Evolutionary conservation across 2,888 invertebrate species (phyloP).

Genomic region (Baronia brevicornis): DNA sequence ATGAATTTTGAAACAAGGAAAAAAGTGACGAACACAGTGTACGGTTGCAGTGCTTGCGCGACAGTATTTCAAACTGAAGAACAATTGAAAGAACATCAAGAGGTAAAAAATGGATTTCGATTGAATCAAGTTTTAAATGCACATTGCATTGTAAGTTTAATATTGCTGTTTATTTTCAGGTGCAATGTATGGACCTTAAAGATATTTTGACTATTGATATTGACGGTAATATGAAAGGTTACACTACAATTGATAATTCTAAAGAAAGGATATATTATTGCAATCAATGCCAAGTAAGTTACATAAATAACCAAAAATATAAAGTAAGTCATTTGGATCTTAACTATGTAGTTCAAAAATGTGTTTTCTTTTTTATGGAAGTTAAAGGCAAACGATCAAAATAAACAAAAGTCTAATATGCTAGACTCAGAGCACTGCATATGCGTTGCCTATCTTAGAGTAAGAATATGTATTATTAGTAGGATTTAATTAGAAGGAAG

Average conservation of each 20-base stretch:
- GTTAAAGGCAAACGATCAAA: too few relatives aligned
- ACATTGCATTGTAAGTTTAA: conserved; percentile 2
- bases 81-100: conserved; percentile 42
- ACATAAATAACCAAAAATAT: conserved; percentile 1
- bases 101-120: conserved; percentile 28
- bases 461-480: too few relatives aligned
- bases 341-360: too few relatives aligned
- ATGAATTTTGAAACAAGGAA: conserved; percentile 22
- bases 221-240: conserved; percentile 26
- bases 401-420: too few relatives aligned
- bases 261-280: conserved; percentile 42
- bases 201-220: conserved; percentile 38
- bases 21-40: conserved; percentile 31
- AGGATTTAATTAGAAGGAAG: too few relatives aligned
- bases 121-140: conserved; percentile 12
- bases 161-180: conserved; percentile 30
- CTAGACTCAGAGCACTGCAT: too few relatives aligned
- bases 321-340: too few relatives aligned
- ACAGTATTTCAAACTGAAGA: conserved; percentile 38
- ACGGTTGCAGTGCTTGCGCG: conserved; percentile 54
- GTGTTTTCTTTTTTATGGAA: too few relatives aligned
- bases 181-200: conserved; percentile 35
- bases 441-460: too few relatives aligned
- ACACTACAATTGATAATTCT: conserved; percentile 29
- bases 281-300: conserved; percentile 49